phyloP scores from a whole-genome alignment of 2,797 vertebrate species.

The Meriones psammophilus region DNA sequence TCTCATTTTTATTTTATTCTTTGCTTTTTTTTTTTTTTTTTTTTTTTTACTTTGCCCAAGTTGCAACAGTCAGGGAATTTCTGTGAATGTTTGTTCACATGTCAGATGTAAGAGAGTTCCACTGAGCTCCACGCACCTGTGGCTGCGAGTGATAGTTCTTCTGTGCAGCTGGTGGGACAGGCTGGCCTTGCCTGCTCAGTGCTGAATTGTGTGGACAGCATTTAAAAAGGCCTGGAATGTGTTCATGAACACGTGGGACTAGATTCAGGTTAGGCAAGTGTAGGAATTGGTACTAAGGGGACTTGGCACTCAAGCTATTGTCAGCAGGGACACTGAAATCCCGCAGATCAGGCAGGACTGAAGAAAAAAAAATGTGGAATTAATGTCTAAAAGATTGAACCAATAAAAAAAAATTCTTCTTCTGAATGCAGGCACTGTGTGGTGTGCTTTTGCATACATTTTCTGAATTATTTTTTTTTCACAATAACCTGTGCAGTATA shows the following conservation, averaged over 20 bases:
- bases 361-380: not conserved
- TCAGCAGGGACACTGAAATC: not conserved
- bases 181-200: not conserved
- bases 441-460: constrained; percentile 34
- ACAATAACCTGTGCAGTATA: not conserved
- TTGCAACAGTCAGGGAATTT: not conserved
- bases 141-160: not conserved
- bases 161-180: not conserved
- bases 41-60: not conserved
- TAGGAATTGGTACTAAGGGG: not conserved
- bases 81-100: not conserved
- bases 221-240: not conserved
- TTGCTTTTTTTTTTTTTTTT: not conserved
- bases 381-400: not conserved
- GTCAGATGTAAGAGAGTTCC: not conserved
- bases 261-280: not conserved
- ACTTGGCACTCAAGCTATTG: accelerated
- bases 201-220: not conserved
- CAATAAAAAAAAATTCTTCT: not conserved
- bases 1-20: not conserved
- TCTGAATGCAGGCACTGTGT: not conserved
- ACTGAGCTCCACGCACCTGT: not conserved
- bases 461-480: constrained; percentile 30
- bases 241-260: not conserved
- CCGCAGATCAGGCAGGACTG: not conserved